Evolutionary conservation across 2,888 invertebrate genomes (phyloP).

Genomic region (Ophion slaviceki): DNA sequence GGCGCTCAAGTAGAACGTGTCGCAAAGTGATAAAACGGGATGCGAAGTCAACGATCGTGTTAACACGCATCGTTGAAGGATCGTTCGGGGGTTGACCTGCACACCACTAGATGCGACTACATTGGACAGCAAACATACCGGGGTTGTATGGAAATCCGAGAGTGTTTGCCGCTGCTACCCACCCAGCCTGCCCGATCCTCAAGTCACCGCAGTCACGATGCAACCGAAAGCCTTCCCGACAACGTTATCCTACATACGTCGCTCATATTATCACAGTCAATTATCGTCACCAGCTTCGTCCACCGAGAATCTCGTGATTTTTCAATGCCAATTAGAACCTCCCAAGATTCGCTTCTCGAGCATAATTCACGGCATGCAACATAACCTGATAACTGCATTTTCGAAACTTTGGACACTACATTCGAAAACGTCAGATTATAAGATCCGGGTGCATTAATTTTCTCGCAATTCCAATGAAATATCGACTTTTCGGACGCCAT

Average conservation of each 20-base stretch:
- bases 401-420: too few relatives aligned
- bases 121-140: not conserved
- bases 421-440: too few relatives aligned
- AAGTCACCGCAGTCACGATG: slow-evolving; percentile 8
- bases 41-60: slow-evolving; percentile 32
- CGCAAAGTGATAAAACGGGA: slow-evolving; percentile 22
- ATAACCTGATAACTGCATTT: too few relatives aligned
- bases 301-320: too few relatives aligned
- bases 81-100: not conserved
- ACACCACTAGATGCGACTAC: not conserved
- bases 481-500: too few relatives aligned
- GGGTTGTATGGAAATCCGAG: slow-evolving; percentile 32
- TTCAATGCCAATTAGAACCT: too few relatives aligned
- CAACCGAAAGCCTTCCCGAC: slow-evolving; percentile 24
- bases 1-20: not conserved
- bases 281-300: not conserved
- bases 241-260: slow-evolving; percentile 7
- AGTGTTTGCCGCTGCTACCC: slow-evolving; percentile 1
- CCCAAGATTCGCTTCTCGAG: too few relatives aligned
- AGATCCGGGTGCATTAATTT: too few relatives aligned
- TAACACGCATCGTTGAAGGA: slow-evolving; percentile 17
- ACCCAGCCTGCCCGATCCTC: slow-evolving; percentile 2
- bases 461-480: not conserved
- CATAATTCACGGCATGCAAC: too few relatives aligned
- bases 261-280: not conserved